Evolutionary conservation across 2,113 vertebrate species (phyloP).

Genomic region (Gymnogyps californianus): DNA sequence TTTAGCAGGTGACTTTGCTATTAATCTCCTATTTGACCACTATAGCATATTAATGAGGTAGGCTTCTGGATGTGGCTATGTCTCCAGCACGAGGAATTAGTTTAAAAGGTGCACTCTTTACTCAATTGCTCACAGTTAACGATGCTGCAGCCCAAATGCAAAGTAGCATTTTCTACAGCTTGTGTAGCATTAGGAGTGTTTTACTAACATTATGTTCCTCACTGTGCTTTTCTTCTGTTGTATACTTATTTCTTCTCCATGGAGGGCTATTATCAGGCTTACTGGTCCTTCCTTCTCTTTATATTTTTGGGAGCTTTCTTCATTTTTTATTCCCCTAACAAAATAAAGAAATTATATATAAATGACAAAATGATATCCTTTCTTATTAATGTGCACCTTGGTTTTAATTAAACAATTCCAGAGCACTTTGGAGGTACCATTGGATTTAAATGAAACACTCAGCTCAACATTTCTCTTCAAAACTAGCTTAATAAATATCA

Average conservation of each 20-base stretch:
- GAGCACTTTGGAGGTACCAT: conserved; percentile 49
- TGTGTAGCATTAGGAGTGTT: conserved; percentile 74
- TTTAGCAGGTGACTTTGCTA: conserved; percentile 83
- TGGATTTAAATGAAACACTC: conserved; percentile 62
- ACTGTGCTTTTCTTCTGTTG: conserved; percentile 79
- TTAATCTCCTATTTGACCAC: conserved; percentile 82
- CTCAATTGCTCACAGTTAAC: conserved; percentile 74
- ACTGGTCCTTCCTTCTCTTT: conserved; percentile 70
- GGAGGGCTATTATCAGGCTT: conserved; percentile 76
- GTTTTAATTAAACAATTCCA: conserved; percentile 76
- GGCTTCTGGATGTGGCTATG: conserved; percentile 59
- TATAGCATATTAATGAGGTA: conserved; percentile 78
- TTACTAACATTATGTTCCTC: conserved; percentile 75
- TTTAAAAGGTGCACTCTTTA: conserved; percentile 75
- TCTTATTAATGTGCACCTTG: conserved; percentile 66
- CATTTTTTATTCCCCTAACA: conserved; percentile 42
- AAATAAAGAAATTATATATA: conserved; percentile 71
- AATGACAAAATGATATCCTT: conserved; percentile 77
- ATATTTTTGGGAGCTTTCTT: conserved; percentile 57
- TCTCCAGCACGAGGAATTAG: conserved; percentile 74
- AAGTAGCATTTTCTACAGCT: conserved; percentile 75
- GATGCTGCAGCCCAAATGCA: conserved; percentile 72
- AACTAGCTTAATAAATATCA: conserved; percentile 75
- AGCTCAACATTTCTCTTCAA: conserved; percentile 61
- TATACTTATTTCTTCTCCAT: conserved; percentile 71